Conservation (phyloP, 2,797 vertebrate genomes). For the Buceros bicornis region DNA sequence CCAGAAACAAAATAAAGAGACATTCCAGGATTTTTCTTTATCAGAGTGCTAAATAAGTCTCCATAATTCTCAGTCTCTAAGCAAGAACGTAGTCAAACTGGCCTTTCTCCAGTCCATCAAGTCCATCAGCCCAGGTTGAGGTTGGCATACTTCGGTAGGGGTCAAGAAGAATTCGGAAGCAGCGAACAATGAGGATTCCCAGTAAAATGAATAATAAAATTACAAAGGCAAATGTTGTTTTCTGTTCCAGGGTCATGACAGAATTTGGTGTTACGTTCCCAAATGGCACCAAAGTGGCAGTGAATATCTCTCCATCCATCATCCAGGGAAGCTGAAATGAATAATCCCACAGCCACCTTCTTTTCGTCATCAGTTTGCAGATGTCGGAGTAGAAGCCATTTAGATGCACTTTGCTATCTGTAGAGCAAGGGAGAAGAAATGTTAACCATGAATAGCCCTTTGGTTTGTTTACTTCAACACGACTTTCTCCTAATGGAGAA, state of each 20-base stretch:
- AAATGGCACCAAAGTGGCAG: conserved; percentile 77
- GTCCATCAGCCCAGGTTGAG: conserved; percentile 87
- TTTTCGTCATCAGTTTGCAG: conserved; percentile 79
- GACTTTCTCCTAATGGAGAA: background rate
- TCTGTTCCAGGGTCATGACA: conserved; percentile 88
- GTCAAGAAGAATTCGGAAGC: conserved; percentile 88
- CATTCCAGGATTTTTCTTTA: background rate
- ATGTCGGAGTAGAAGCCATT: conserved; percentile 58
- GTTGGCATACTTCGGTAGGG: conserved; percentile 88
- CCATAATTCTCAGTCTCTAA: conserved; percentile 51
- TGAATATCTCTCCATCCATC: conserved; percentile 84
- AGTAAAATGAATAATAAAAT: conserved; percentile 88
- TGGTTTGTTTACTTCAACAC: background rate
- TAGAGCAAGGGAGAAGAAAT: background rate
- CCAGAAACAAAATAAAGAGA: background rate
- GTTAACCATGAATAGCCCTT: background rate
- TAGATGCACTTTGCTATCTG: conserved; percentile 72
- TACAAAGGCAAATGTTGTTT: conserved; percentile 88
- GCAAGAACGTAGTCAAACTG: conserved; percentile 87
- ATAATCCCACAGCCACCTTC: conserved; percentile 69
- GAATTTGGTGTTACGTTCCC: conserved; percentile 70
- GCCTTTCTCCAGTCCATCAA: conserved; percentile 88
- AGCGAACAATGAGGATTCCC: conserved; percentile 87
- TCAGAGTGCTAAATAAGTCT: background rate
- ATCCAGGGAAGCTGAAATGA: conserved; percentile 76